These are phyloP conservation scores for Myopa testacea DNA, from an alignment of 2,888 invertebrate species.

Conservation along the genomic window DNA sequence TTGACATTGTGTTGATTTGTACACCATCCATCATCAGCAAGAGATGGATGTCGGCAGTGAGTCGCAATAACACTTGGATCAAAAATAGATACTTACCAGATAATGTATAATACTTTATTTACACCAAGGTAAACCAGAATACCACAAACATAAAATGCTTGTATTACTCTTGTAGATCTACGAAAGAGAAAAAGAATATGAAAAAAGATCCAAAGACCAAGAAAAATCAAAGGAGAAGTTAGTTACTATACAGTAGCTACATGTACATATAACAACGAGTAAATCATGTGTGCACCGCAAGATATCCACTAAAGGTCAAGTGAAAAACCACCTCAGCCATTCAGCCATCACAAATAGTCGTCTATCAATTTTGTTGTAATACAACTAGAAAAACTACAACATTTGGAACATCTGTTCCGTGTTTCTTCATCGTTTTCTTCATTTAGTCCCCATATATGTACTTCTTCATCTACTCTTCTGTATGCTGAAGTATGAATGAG, in stretches of 20 bases:
- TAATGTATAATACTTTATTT: not conserved
- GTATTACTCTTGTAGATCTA: not conserved
- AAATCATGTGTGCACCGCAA: not conserved
- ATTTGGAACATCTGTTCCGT: not conserved
- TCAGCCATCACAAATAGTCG: not conserved
- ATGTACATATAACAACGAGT: not conserved
- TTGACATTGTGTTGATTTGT: slow-evolving; percentile 15
- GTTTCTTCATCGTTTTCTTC: not conserved
- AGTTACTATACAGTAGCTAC: too few relatives aligned
- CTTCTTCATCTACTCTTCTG: not conserved
- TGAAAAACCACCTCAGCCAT: not conserved
- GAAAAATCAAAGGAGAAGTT: too few relatives aligned
- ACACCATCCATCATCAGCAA: not conserved
- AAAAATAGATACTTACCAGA: not conserved
- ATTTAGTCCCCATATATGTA: not conserved
- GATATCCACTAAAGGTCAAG: slow-evolving; percentile 14
- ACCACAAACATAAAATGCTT: not conserved
- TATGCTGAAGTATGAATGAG: not conserved
- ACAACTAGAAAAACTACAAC: too few relatives aligned
- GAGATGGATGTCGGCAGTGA: not conserved
- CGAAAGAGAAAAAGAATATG: not conserved
- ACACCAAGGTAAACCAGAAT: not conserved
- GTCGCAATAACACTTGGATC: not conserved
- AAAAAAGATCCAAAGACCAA: not conserved
- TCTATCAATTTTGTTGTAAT: not conserved